Percentiles rank a stretch among this genome's conserved stretches.
phyloP scores from a whole-genome alignment of 2,888 invertebrate genomes.

The Caenorhabditis plicata region DNA sequence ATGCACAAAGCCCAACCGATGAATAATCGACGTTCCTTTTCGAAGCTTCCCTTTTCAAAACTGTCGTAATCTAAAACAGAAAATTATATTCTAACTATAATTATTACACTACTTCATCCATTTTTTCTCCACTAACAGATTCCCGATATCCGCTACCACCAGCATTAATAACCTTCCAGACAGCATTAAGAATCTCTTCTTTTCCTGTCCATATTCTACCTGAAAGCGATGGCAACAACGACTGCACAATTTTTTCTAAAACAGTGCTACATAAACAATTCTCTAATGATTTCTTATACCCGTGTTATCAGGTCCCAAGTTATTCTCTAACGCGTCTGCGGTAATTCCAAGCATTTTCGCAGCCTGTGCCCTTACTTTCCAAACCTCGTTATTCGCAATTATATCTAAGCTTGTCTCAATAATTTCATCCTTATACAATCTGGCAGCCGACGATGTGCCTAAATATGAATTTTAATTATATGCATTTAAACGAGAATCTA shows the following conservation, averaged over 20 bases:
- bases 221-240: conserved; percentile 33
- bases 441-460: conserved; percentile 37
- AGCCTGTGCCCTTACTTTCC: conserved; percentile 46
- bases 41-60: conserved; percentile 33
- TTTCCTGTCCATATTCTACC: conserved; percentile 56
- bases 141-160: conserved; percentile 14
- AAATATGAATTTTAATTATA: too few species aligned
- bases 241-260: conserved; percentile 31
- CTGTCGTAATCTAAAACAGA: conserved; percentile 12
- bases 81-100: neutral
- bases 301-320: conserved; percentile 12
- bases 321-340: conserved; percentile 11
- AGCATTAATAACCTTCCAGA: conserved; percentile 23
- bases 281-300: conserved; percentile 1
- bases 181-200: conserved; percentile 37
- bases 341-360: conserved; percentile 39
- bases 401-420: conserved; percentile 32
- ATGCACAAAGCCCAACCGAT: conserved; percentile 20
- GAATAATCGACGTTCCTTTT: conserved; percentile 37
- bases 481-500: conserved; percentile 5
- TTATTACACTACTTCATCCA: conserved; percentile 16
- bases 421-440: conserved; percentile 46
- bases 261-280: neutral
- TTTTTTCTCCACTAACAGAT: conserved; percentile 10
- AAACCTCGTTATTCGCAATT: conserved; percentile 44